phyloP scores from a whole-genome alignment of 1,140 invertebrate genomes.

The Rhyzopertha dominica region DNA sequence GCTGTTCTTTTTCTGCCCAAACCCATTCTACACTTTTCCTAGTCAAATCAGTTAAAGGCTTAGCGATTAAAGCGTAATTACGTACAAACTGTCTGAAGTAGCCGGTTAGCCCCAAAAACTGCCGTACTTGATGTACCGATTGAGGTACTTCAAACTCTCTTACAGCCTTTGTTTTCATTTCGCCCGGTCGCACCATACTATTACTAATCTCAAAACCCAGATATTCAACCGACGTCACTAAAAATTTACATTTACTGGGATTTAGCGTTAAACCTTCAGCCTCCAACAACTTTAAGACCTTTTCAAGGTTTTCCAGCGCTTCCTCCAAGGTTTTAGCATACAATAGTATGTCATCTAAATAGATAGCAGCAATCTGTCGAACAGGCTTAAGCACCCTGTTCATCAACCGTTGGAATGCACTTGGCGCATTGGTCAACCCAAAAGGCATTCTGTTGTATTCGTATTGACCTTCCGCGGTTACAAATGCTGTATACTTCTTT shows the following conservation, averaged over 20 bases:
- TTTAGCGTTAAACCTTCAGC: too few species aligned
- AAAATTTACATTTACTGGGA: too few species aligned
- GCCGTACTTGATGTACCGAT: conserved; percentile 28
- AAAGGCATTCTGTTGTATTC: conserved; percentile 35
- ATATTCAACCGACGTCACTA: too few species aligned
- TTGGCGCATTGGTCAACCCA: conserved; percentile 24
- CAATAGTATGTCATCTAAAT: conserved; percentile 2
- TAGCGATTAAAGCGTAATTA: conserved; percentile 30
- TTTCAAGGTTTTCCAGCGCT: neutral
- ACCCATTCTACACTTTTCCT: conserved; percentile 26
- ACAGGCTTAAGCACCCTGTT: conserved; percentile 1
- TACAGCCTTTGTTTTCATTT: too few species aligned
- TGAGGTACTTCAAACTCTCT: too few species aligned
- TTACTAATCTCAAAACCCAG: too few species aligned
- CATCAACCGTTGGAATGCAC: conserved; percentile 4
- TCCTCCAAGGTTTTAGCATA: neutral
- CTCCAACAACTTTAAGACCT: neutral
- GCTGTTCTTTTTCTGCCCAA: conserved; percentile 6
- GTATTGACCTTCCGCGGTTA: conserved; percentile 25
- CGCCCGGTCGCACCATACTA: too few species aligned
- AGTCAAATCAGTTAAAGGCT: conserved; percentile 28
- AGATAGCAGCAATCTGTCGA: conserved; percentile 1
- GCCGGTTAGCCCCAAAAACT: conserved; percentile 37
- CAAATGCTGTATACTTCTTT: conserved; percentile 36
- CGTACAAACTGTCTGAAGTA: conserved; percentile 41